Base-by-base conservation (phyloP, 2,888 invertebrate species). In the Anorthoa munda region DNA sequence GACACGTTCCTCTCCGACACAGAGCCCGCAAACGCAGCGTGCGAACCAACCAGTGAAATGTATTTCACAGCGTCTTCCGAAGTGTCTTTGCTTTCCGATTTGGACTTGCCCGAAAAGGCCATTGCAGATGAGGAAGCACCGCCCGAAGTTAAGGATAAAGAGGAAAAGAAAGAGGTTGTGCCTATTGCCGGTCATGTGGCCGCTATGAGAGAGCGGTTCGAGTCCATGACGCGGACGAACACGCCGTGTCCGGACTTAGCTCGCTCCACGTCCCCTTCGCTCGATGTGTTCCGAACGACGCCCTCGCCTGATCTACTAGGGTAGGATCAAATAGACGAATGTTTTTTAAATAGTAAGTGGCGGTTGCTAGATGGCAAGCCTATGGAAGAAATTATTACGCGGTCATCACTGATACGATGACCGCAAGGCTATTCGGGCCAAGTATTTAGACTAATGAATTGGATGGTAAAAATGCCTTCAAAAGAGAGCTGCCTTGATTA, bases 181-280 rank as follows among this genome's bases (percentile, higher is more conserved):
- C 53, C 48, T 50, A 91, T 94, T 69, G 94, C 96, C 0, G 96
- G 96, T 0, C 96, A 96, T 88, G 96, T 96, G 88, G 96, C 96
- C 13, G 96, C 96, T 21, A 96, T 96, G 96, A 85, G 96, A 18
- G 96, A 96, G 82, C 87, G 95, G 15, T 96, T 96, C 88, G 96
- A 96, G 85, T 96, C 94, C 68, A 94, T 96, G 94, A 96, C 96
- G 65, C 92, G 96, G 5, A 90, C 94, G 15, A 94, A 93, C 88
- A 95, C 96, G 76, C 96, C 96, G 2, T 93, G 95, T 60, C 93
- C 95, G 0, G 96, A 95, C 70, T 81, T 92, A 4, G 72, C 86
- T 73, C 85, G 95, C 2, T 92, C 94, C 0, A 72, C 86, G 45
- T 93, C 94, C 60, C 94, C 95, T 4, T 79, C 94, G 31, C 86